Base-by-base conservation (phyloP, 2,888 invertebrate species). In the Dryocosmus kuriphilus region DNA sequence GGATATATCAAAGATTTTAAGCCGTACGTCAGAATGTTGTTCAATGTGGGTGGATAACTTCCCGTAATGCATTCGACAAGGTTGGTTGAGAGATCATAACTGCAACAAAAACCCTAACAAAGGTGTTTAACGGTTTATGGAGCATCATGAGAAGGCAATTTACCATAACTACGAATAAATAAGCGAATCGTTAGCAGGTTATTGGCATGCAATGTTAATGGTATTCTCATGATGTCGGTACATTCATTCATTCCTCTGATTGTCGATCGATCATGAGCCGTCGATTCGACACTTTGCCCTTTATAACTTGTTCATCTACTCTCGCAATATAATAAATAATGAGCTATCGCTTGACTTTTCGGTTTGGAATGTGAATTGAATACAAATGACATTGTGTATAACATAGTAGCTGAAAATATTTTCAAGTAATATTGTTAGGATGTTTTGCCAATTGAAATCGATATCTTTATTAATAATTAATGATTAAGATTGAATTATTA, bases 81-180 rank as follows among this genome's bases (percentile, higher is more conserved):
- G 79, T 78, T 41, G 79, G 74, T 67, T 60, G 74, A 46, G 74
- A 77, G 73, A 38, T 38, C 61, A 65, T 61, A 78, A 80, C 78
- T 81, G 74, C 60, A 71, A 73, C 78, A 81, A 81, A 82, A 77
- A 79, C 61, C 65, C 76, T 81, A 79, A 82, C 78, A 79, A 80
- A 80, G 74, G 77, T 79, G 82, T 81, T 81, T 80, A 79, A 75
- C 76, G 75, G 82, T 81, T 81, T 80, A 79, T 76, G 77, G 75
- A 79, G 74, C 77, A 71, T 71, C 8, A 1, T n/a, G 51, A 71
- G 24, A 27, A 24, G 19, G 27, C 19, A 46, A 51, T 51, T 46
- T 22, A 71, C 16, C 27, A 67, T 24, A 67, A 46, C 27, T 71
- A n/a, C n/a, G n/a, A n/a, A n/a, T n/a, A n/a, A n/a, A n/a, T n/a